Base-by-base conservation (phyloP, 2,888 invertebrate genomes). In the Venustoraphidia nigricollis region DNA sequence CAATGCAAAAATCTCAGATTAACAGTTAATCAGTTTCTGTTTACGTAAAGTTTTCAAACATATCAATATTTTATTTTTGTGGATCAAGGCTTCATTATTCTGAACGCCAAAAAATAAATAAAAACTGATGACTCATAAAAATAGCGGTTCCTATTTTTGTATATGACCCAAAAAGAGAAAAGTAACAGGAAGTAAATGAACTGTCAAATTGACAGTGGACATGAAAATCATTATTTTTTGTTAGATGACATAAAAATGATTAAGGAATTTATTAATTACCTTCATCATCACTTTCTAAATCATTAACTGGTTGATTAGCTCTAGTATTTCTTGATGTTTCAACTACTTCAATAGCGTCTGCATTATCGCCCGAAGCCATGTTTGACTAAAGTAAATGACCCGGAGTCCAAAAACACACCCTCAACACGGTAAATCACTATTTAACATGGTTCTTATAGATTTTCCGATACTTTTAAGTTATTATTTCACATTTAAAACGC, bases 301-400 rank as follows among this genome's bases (percentile, higher is more conserved):
- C 74, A 57, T 70, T 72, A 55, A 74, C 68, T 53, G 64, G 72
- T 51, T 69, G 72, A 61, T 75, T 64, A 56, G 73, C 73, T 55
- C 71, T 73, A 52, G 70, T 75, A 60, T 77, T 73, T 61, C 77
- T 80, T 66, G 77, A 76, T 65, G 76, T 75, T 69, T 83, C 84
- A 69, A 81, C 75, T 57, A 74, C 69, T 75, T 86, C 85, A 64
- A 87, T 85, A 66, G 79, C 79, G 72, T 85, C 84, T 65, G 80
- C 73, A 64, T 71, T 80, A 71, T 85, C 85, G 66, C 84, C 84
- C 69, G 86, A 84, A 77, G 86, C 87, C 87, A 87, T 87, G 71
- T 75, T 72, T 36, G n/a, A 44, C 36, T 34, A 44, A 40, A 46
- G 34, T 41, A 40, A 27, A 27, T 27, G 27, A 27, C 27, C 27